Evolutionary conservation across 2,113 vertebrate species (phyloP).

Genomic region (Petrocephalus zakoni): DNA sequence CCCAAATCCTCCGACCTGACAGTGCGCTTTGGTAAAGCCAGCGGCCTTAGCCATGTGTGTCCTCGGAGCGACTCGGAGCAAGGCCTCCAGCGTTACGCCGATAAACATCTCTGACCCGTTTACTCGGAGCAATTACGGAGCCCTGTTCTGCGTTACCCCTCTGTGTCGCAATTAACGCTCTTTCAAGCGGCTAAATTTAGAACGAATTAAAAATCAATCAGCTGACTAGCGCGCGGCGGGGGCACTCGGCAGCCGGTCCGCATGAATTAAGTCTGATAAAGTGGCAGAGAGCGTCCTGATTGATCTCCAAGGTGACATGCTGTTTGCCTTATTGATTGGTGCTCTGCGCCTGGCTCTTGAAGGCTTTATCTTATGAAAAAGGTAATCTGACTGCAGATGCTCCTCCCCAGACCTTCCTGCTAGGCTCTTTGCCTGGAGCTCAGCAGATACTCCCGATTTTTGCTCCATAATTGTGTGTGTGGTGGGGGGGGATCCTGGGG

Average conservation of each 20-base stretch:
- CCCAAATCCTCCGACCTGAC: background rate
- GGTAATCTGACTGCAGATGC: background rate
- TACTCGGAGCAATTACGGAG: slow-evolving; percentile 20
- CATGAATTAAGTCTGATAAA: slow-evolving; percentile 16
- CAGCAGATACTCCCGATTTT: background rate
- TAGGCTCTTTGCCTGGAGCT: slow-evolving; percentile 23
- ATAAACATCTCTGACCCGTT: slow-evolving; percentile 26
- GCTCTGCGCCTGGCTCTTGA: background rate
- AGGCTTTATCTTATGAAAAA: slow-evolving; percentile 10
- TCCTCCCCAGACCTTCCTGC: background rate
- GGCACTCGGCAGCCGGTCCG: background rate
- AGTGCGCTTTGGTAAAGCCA: background rate
- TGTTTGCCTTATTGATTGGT: slow-evolving; percentile 20
- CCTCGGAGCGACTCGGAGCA: background rate
- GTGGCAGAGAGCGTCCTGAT: background rate
- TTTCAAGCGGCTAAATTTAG: slow-evolving; percentile 25
- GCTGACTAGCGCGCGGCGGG: background rate
- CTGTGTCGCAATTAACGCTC: slow-evolving; percentile 21
- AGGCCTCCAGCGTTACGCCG: background rate
- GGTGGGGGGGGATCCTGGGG: background rate
- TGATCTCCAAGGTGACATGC: slow-evolving; percentile 18
- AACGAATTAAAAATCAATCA: slow-evolving; percentile 28
- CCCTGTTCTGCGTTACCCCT: slow-evolving; percentile 21
- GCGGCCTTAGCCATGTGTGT: background rate
- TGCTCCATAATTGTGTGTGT: slow-evolving; percentile 3